Percentiles rank a stretch among this genome's conserved stretches.
These are phyloP conservation scores for Adoxophyes honmai DNA, from an alignment of 1,140 invertebrate species.

Conservation along the genomic window DNA sequence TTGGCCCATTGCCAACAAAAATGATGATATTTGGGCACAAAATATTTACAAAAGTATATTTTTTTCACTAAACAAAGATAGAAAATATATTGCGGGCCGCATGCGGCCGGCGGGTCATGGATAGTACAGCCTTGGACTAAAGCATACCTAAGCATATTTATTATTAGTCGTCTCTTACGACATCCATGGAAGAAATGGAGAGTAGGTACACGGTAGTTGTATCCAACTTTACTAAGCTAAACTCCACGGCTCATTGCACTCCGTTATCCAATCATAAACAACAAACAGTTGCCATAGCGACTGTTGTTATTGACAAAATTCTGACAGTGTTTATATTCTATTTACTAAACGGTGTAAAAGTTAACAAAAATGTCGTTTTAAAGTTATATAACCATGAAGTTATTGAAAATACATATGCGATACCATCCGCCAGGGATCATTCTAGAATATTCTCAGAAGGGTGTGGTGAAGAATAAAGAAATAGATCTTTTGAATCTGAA, in stretches of 20 bases:
- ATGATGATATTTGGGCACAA: too few species aligned
- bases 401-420: conserved; percentile 81
- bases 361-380: conserved; percentile 27
- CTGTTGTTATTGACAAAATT: conserved; percentile 57
- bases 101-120: too few species aligned
- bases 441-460: conserved; percentile 79
- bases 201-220: too few species aligned
- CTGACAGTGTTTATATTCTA: conserved; percentile 31
- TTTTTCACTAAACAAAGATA: too few species aligned
- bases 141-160: too few species aligned
- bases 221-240: not conserved
- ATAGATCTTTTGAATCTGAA: conserved; percentile 81
- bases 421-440: conserved; percentile 84
- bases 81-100: too few species aligned
- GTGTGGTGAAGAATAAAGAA: conserved; percentile 78
- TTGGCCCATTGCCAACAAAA: too few species aligned
- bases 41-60: too few species aligned
- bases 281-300: conserved; percentile 36
- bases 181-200: too few species aligned
- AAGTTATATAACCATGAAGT: conserved; percentile 73
- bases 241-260: not conserved
- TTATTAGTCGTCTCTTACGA: too few species aligned
- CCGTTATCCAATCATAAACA: not conserved
- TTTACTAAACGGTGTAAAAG: too few species aligned
- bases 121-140: too few species aligned